Conservation (phyloP, 2,888 invertebrate species). For the Sarcophaga subvicina region DNA sequence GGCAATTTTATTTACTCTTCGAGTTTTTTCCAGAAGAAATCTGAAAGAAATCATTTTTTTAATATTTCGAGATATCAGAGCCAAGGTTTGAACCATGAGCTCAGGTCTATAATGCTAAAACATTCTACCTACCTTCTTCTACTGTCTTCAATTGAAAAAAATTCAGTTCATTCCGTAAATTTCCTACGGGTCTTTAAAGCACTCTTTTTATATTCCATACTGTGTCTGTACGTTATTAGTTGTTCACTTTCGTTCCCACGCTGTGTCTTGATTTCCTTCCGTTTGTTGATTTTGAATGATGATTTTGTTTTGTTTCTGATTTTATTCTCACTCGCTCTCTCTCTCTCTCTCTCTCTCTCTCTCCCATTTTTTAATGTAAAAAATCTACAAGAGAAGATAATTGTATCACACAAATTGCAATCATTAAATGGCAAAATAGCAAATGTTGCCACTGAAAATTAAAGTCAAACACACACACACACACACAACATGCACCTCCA, state of each 20-base stretch:
- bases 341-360: too few species aligned
- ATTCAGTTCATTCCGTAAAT: not conserved
- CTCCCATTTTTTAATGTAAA: not conserved
- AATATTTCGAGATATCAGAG: too few species aligned
- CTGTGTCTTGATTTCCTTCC: constrained; percentile 31
- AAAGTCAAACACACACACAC: constrained; percentile 4
- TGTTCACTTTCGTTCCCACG: not conserved
- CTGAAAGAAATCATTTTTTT: too few species aligned
- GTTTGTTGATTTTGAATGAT: constrained; percentile 14
- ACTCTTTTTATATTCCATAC: not conserved
- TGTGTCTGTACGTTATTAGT: not conserved
- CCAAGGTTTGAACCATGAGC: too few species aligned
- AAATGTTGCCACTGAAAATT: constrained; percentile 52
- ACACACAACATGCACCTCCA: not conserved
- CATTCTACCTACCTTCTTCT: too few species aligned
- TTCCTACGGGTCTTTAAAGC: not conserved
- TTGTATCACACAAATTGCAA: constrained; percentile 68
- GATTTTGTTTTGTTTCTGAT: constrained; percentile 1
- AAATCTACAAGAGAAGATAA: constrained; percentile 56
- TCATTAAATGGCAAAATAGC: constrained; percentile 63
- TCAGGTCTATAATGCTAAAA: too few species aligned
- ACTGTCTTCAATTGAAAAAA: not conserved
- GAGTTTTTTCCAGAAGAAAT: too few species aligned
- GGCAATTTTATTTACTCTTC: too few species aligned
- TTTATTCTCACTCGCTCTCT: too few species aligned